Evolutionary conservation across 2,888 invertebrate genomes (phyloP), one percentile per base, ranked within the genome.

Genomic region (Rhingia rostrata): DNA sequence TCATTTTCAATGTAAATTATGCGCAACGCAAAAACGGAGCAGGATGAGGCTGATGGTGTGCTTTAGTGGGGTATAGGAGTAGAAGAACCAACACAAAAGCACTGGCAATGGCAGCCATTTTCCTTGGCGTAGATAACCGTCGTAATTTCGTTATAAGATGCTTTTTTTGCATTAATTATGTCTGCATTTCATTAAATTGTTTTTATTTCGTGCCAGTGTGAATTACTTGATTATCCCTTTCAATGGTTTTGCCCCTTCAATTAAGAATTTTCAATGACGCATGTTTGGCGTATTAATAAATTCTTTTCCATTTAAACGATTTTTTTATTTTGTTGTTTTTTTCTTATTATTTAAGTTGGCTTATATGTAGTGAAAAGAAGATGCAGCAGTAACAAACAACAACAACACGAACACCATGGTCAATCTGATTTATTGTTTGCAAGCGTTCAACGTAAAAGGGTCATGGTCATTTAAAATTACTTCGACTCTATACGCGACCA

Each of bases 401-500:
- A 54, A 35, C 32, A 61, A 67, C n/a, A n/a, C n/a, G 33, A 53
- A 63, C 58, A 66, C 69, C 84, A 84, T 85, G 87, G 87, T 87
- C 87, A 86, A 87, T 80, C 86, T 87, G 87, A 87, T 87, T 87
- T 87, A 87, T 87, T 86, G 80, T 74, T 78, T 84, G 85, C 80
- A 79, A 82, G 80, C 77, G 87, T 87, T 86, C 87, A 87, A 80
- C 86, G 84, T 87, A 84, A 86, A 87, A 87, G 87, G 87, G 87
- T 87, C 87, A 87, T 81, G 87, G 87, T 87, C 87, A 87, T 70
- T 86, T 82, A 64, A 85, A 86, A 78, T 86, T 82, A 86, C 86
- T 80, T 63, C 41, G 69, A 39, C 47, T 64, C 30, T 7, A 12
- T 10, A 45, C 33, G 30, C n/a, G 56, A 54, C 49, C 43, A 70